A percentile compares a stretch with the other conserved stretches of the same genome.
phyloP scores from a whole-genome alignment of 2,888 invertebrate species.

The Calliphora vomitoria region DNA sequence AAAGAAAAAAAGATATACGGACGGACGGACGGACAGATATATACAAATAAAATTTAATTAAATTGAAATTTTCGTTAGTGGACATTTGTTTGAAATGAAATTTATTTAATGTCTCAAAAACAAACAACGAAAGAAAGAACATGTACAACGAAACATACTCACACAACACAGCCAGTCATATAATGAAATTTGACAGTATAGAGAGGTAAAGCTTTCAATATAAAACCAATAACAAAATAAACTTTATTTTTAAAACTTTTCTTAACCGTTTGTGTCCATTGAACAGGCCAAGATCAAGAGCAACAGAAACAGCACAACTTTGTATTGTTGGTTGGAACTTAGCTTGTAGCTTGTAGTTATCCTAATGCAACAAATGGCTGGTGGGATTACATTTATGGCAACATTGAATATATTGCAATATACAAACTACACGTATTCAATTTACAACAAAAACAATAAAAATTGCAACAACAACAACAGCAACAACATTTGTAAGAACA shows the following conservation, averaged over 20 bases:
- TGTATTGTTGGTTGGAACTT: conserved; percentile 20
- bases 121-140: conserved; percentile 33
- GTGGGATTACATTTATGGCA: conserved; percentile 73
- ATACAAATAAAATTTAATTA: conserved; percentile 73
- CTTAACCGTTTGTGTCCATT: conserved; percentile 53
- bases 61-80: conserved; percentile 71
- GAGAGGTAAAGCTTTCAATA: conserved; percentile 65
- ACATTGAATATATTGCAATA: conserved; percentile 67
- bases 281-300: conserved; percentile 67
- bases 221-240: conserved; percentile 27
- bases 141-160: conserved; percentile 43
- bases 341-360: conserved; percentile 61
- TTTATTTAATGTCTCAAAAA: conserved; percentile 64
- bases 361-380: conserved; percentile 73
- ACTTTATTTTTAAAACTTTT: conserved; percentile 37
- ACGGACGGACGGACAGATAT: conserved; percentile 66
- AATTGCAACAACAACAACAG: conserved; percentile 62
- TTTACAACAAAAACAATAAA: conserved; percentile 66
- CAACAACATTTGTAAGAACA: conserved; percentile 65
- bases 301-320: conserved; percentile 49
- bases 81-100: conserved; percentile 68
- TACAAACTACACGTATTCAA: conserved; percentile 68
- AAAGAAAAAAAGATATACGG: conserved; percentile 32
- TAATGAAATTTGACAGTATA: conserved; percentile 68
- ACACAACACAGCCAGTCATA: conserved; percentile 54